Conservation (phyloP, 2,113 vertebrate genomes). For the Atrichornis clamosus region DNA sequence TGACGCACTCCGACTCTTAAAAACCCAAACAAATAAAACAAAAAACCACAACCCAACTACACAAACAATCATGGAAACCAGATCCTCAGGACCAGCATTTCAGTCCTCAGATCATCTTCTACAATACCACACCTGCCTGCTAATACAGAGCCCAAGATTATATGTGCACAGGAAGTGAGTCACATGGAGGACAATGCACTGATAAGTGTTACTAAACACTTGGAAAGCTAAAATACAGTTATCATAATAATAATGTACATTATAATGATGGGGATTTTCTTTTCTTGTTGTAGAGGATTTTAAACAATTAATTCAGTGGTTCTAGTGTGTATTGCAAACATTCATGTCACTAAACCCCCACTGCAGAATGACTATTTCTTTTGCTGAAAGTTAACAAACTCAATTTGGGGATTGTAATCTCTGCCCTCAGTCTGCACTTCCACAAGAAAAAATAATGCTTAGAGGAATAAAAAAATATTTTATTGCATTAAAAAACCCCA, state of each 20-base stretch:
- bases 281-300: background rate
- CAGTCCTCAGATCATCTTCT: background rate
- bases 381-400: background rate
- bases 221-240: background rate
- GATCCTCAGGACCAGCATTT: background rate
- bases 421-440: background rate
- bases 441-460: background rate
- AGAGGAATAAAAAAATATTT: background rate
- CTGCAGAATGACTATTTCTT: background rate
- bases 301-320: background rate
- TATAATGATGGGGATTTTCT: background rate
- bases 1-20: background rate
- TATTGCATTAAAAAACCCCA: background rate
- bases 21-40: background rate
- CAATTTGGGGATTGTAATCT: background rate
- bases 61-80: background rate
- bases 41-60: background rate
- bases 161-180: background rate
- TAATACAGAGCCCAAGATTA: background rate
- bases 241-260: background rate
- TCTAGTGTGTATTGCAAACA: background rate
- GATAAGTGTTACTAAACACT: background rate
- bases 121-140: background rate
- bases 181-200: background rate
- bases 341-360: background rate